phyloP scores from a whole-genome alignment of 1,140 invertebrate genomes.

The Amyelois transitella region DNA sequence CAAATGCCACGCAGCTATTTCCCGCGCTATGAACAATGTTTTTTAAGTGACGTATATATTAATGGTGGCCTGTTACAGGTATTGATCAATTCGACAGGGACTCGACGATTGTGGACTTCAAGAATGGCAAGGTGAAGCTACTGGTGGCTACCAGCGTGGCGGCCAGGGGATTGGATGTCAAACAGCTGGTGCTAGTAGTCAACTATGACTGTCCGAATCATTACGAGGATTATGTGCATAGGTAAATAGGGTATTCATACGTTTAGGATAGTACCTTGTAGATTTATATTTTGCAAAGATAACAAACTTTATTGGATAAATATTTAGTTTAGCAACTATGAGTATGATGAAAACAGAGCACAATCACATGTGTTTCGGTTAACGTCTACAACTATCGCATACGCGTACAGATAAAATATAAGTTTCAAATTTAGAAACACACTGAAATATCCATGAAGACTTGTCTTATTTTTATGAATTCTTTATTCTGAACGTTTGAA shows the following conservation, averaged over 20 bases:
- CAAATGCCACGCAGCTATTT: not conserved
- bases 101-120: slow-evolving; percentile 98
- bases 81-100: slow-evolving; percentile 99
- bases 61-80: slow-evolving; percentile 68
- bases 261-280: no score
- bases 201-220: slow-evolving; percentile 99
- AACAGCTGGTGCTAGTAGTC: slow-evolving; percentile 97
- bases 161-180: slow-evolving; percentile 97
- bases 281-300: no score
- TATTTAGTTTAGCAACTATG: no score
- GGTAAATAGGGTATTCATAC: slow-evolving; percentile 34
- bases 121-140: slow-evolving; percentile 90
- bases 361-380: no score
- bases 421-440: no score
- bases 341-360: no score
- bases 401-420: no score
- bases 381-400: no score
- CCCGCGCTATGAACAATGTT: not conserved
- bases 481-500: no score
- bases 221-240: slow-evolving; percentile 99
- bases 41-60: slow-evolving; percentile 47
- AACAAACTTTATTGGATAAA: no score
- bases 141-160: slow-evolving; percentile 97
- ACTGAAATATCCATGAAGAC: no score
- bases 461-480: no score